phyloP scores from a whole-genome alignment of 2,888 invertebrate genomes.

The Volucella bombylans region DNA sequence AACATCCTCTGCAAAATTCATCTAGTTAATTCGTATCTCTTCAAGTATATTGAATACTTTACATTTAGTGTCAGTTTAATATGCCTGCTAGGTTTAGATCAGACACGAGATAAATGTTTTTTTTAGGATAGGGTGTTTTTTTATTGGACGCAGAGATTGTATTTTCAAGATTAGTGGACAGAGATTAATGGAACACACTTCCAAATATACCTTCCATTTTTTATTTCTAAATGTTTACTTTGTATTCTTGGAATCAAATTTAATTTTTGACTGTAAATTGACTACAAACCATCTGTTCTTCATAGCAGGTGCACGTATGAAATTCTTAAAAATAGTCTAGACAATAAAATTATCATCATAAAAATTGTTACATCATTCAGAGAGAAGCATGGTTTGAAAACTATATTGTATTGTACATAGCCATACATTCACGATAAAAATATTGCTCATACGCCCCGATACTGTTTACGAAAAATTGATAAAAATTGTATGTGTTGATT shows the following conservation, averaged over 20 bases:
- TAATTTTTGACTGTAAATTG: not conserved
- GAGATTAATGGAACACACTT: not conserved
- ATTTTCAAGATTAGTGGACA: constrained; percentile 10
- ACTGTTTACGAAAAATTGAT: too few relatives aligned
- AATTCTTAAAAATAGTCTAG: too few relatives aligned
- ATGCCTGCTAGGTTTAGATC: not conserved
- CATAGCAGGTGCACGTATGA: too few relatives aligned
- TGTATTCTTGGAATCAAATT: not conserved
- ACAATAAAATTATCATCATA: too few relatives aligned
- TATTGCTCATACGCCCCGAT: too few relatives aligned
- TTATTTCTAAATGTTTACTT: constrained; percentile 14
- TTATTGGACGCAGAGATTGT: not conserved
- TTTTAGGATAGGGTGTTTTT: not conserved
- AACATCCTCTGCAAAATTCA: not conserved
- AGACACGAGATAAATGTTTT: constrained; percentile 5
- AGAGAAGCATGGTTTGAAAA: too few relatives aligned
- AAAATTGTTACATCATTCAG: too few relatives aligned
- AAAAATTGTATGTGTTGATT: too few relatives aligned
- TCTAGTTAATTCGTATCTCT: not conserved
- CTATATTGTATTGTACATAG: too few relatives aligned
- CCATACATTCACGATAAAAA: too few relatives aligned
- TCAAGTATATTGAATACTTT: not conserved
- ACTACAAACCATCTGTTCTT: too few relatives aligned
- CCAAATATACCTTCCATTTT: not conserved
- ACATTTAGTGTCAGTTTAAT: constrained; percentile 8